Evolutionary conservation across 2,888 invertebrate genomes (phyloP).

Genomic region (Charanyca ferruginea): DNA sequence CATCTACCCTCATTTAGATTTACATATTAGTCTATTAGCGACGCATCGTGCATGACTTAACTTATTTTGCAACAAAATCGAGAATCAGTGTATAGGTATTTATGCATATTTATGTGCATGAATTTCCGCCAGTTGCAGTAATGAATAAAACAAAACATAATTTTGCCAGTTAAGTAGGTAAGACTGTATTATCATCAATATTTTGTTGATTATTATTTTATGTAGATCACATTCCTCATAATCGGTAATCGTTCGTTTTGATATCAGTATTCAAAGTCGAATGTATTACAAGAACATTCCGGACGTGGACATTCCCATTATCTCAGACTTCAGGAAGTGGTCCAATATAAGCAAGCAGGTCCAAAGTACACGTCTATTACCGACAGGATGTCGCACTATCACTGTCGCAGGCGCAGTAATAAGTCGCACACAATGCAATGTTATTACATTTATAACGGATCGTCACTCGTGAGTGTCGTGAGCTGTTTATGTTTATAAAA

Average conservation of each 20-base stretch:
- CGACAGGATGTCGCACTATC: slow-evolving; percentile 47
- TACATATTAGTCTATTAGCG: too few species aligned
- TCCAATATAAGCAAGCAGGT: slow-evolving; percentile 18
- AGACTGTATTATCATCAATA: slow-evolving; percentile 14
- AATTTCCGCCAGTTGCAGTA: neutral
- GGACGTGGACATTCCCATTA: slow-evolving; percentile 43
- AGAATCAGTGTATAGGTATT: neutral
- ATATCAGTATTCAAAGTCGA: slow-evolving; percentile 37
- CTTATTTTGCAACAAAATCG: neutral
- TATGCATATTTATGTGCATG: neutral
- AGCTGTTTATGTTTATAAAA: slow-evolving; percentile 47
- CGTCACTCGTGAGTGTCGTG: slow-evolving; percentile 14
- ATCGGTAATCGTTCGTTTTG: neutral
- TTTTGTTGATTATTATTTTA: neutral
- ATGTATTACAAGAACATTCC: slow-evolving; percentile 14
- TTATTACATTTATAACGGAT: slow-evolving; percentile 36
- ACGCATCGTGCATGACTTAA: slow-evolving; percentile 3
- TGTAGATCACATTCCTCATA: neutral
- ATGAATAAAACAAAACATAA: neutral
- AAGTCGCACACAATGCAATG: slow-evolving; percentile 36
- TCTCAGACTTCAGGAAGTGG: slow-evolving; percentile 39
- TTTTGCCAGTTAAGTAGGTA: neutral
- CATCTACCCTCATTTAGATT: slow-evolving; percentile 29
- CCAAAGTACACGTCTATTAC: slow-evolving; percentile 39
- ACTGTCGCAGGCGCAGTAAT: slow-evolving; percentile 6